A percentile compares a stretch with the other conserved stretches of the same genome.
These are phyloP conservation scores for Phalacrocorax carbo DNA, from an alignment of 2,113 vertebrate species.

Conservation along the genomic window DNA sequence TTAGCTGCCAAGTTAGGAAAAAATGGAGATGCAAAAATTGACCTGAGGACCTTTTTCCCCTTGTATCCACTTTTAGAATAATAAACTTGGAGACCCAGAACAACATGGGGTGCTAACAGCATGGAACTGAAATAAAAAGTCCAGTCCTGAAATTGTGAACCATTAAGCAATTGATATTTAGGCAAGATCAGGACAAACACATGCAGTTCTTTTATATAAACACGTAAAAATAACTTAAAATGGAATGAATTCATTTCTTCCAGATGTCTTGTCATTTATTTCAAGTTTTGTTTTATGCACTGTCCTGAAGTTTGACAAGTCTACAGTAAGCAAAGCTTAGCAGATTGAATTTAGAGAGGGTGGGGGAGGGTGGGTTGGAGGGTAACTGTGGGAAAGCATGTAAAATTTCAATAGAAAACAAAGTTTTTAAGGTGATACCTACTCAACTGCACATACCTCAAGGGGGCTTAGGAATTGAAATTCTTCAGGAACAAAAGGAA, in stretches of 20 bases:
- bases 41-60: neutral
- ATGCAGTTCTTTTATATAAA: neutral
- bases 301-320: neutral
- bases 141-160: neutral
- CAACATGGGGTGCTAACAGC: neutral
- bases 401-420: constrained; percentile 28
- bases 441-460: neutral
- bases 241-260: neutral
- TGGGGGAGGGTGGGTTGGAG: neutral
- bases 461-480: constrained; percentile 14
- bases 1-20: neutral
- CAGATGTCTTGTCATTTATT: neutral
- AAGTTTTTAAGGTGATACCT: neutral
- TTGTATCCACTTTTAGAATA: neutral
- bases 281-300: neutral
- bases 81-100: neutral
- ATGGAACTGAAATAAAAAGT: neutral
- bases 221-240: neutral
- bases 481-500: constrained; percentile 1
- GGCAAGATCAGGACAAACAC: neutral
- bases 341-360: neutral
- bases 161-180: neutral
- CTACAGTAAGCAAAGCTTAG: neutral
- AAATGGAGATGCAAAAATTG: neutral
- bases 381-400: neutral